phyloP scores from a whole-genome alignment of 2,888 invertebrate species.

The Neoscelio sp. region DNA sequence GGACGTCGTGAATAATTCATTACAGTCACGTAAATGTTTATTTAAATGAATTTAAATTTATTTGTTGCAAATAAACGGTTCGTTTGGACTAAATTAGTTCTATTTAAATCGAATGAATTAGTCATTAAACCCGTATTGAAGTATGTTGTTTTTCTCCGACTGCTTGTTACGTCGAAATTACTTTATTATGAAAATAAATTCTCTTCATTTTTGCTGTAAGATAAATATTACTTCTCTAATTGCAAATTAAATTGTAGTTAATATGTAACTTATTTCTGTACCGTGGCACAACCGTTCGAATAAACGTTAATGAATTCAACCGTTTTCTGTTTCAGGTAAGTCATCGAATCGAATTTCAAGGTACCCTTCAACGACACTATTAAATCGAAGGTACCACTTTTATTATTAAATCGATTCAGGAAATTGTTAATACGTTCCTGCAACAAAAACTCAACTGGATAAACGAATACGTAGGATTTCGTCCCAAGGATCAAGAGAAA shows the following conservation, averaged over 20 bases:
- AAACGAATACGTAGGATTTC: too few relatives aligned
- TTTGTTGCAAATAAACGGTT: conserved; percentile 46
- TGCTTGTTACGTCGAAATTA: conserved; percentile 19
- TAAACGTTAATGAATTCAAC: too few relatives aligned
- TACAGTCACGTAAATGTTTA: conserved; percentile 27
- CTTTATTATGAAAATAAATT: conserved; percentile 26
- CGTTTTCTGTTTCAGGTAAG: conserved; percentile 44
- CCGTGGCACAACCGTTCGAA: too few relatives aligned
- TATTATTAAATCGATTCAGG: too few relatives aligned
- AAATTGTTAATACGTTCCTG: too few relatives aligned
- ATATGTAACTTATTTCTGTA: background rate
- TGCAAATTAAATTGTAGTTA: conserved; percentile 1
- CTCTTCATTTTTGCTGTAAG: conserved; percentile 7
- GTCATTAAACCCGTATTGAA: conserved; percentile 28
- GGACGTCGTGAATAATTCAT: conserved; percentile 39
- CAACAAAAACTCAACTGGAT: too few relatives aligned
- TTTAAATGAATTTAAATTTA: conserved; percentile 51
- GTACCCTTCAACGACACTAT: too few relatives aligned
- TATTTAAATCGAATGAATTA: conserved; percentile 34
- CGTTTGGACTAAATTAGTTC: conserved; percentile 22
- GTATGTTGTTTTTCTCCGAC: conserved; percentile 23
- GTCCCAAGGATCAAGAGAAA: too few relatives aligned
- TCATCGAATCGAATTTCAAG: conserved; percentile 7
- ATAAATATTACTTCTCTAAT: conserved; percentile 4
- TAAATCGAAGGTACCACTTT: too few relatives aligned